Evolutionary conservation across 2,113 vertebrate species (phyloP), one percentile per base, ranked within the genome.

Genomic region (Mormyrus iriodes): DNA sequence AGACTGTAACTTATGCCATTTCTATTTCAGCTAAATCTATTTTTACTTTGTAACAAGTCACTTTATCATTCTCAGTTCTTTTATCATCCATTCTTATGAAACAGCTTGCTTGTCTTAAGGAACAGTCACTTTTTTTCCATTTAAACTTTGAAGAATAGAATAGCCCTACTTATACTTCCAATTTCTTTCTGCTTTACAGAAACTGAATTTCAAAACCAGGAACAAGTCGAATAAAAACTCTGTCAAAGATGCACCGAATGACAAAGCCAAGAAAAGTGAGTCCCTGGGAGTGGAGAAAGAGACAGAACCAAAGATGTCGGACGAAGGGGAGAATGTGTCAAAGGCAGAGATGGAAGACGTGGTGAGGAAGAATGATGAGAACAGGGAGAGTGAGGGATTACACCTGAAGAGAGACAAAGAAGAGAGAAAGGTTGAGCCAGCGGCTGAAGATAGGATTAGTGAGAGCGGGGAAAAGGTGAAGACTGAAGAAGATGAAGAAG

Each of bases 211-310:
- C 93, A 96, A 95, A 92, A 85, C 95, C 39, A 89, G 95, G 46
- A 92, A 93, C 92, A 96, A 96, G 92, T 94, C 95, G 86, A 94
- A 91, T 93, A 96, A 96, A 92, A 96, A 94, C 93, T 94, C 93
- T 61, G 90, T 95, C 88, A 96, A 96, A 93, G 95, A 96, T 9
- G 21, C 92, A 0, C 90, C 93, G 0, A 96, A 95, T 90, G 94
- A 92, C 90, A 96, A 94, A 90, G 95, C 94, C 93, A 95, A 95
- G 91, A 94, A 93, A 85, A 91, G 92, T 10, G 91, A 93, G 48
- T 69, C 89, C 1, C 90, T 92, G 1, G 73, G 1, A 13, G 55
- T 13, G 0, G 95, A 94, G 88, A 94, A 93, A 65, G 94, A 95
- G 3, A 87, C 52, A 0, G 94, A 95, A 84, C 73, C 90, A 39